phyloP scores from a whole-genome alignment of 2,888 invertebrate genomes.

The Callyntrura guangdongensis region DNA sequence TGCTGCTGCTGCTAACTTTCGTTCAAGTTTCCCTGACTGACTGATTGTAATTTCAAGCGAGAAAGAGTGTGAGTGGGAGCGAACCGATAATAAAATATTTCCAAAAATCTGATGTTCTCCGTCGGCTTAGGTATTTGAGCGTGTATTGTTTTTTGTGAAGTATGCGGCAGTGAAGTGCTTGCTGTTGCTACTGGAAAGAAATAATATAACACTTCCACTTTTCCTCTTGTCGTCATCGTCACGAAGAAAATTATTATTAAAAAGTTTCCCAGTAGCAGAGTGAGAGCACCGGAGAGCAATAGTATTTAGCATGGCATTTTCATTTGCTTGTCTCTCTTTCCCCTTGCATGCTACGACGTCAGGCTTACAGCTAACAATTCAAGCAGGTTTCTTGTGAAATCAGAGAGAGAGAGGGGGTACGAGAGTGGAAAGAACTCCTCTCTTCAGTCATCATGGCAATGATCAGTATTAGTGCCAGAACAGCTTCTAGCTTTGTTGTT shows the following conservation, averaged over 20 bases:
- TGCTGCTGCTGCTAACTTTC: background rate
- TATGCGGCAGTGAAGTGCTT: background rate
- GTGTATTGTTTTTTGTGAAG: background rate
- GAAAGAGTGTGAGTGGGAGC: background rate
- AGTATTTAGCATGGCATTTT: conserved; percentile 41
- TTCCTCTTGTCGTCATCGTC: conserved; percentile 34
- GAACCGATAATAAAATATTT: conserved; percentile 45
- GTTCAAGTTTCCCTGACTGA: background rate
- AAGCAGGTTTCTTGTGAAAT: conserved; percentile 59
- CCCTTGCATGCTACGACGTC: background rate
- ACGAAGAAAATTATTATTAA: conserved; percentile 74
- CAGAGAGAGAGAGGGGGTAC: conserved; percentile 52
- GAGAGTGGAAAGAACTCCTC: conserved; percentile 20
- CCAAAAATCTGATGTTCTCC: conserved; percentile 16
- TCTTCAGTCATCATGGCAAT: conserved; percentile 34
- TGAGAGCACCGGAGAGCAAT: background rate
- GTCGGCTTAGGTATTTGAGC: background rate
- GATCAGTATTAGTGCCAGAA: conserved; percentile 21
- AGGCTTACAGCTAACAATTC: background rate
- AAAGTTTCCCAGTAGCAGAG: conserved; percentile 60
- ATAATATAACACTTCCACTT: conserved; percentile 49
- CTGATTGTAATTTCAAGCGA: conserved; percentile 10
- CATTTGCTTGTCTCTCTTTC: conserved; percentile 16
- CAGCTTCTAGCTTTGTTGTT: conserved; percentile 54
- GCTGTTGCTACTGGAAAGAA: conserved; percentile 9